Evolutionary conservation across 2,888 invertebrate species (phyloP).

Genomic region (Erebia aethiops): DNA sequence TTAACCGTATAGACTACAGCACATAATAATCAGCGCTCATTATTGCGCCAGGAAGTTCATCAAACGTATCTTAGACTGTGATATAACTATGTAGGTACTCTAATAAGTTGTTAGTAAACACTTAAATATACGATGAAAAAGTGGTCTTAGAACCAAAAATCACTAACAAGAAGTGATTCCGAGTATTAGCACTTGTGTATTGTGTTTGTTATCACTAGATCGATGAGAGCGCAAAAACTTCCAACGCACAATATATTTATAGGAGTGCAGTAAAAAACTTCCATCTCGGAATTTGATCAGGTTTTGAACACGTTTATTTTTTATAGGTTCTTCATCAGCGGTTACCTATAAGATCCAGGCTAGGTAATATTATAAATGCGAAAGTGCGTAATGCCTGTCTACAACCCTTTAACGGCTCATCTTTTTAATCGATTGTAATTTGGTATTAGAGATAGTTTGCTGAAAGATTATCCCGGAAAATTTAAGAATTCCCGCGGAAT

Average conservation of each 20-base stretch:
- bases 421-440: too few species aligned
- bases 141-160: constrained; percentile 15
- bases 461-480: too few species aligned
- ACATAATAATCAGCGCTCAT: too few species aligned
- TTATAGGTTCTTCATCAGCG: neutral
- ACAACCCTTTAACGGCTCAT: too few species aligned
- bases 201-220: constrained; percentile 23
- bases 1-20: too few species aligned
- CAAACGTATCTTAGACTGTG: too few species aligned
- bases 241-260: constrained; percentile 15
- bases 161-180: constrained; percentile 19
- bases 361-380: too few species aligned
- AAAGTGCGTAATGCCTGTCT: too few species aligned
- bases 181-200: constrained; percentile 17
- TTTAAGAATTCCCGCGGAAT: too few species aligned
- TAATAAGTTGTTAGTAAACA: neutral
- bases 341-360: neutral
- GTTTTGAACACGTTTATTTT: neutral
- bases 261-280: constrained; percentile 4
- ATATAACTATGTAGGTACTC: neutral
- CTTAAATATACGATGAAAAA: constrained; percentile 1
- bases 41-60: too few species aligned
- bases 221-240: constrained; percentile 17
- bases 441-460: too few species aligned
- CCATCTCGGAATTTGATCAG: too few species aligned